Conservation (phyloP, 2,888 invertebrate genomes). For the Dascillus cervinus region DNA sequence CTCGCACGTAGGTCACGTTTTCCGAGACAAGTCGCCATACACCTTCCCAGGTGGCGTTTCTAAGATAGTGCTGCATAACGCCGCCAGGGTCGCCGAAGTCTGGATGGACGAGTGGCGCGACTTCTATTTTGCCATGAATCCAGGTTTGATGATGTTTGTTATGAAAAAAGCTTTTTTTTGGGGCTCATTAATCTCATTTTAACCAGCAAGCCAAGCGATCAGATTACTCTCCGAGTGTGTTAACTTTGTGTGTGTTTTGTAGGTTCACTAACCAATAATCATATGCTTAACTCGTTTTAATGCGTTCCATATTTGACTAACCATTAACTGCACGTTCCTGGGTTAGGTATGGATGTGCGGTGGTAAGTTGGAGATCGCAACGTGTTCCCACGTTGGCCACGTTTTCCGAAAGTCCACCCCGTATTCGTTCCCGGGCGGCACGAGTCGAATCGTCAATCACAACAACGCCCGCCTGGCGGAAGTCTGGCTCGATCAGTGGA, state of each 20-base stretch:
- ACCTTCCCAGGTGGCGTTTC: conserved; percentile 98
- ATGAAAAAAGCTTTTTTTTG: conserved; percentile 1
- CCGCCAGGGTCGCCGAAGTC: conserved; percentile 96
- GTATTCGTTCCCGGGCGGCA: conserved; percentile 97
- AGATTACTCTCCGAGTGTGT: not conserved
- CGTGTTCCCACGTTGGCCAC: conserved; percentile 93
- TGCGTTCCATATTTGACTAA: conserved; percentile 1
- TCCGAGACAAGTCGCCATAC: conserved; percentile 97
- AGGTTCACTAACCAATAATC: not conserved
- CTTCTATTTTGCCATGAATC: conserved; percentile 98
- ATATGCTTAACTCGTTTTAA: not conserved
- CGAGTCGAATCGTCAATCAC: conserved; percentile 94
- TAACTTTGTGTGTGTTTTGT: not conserved
- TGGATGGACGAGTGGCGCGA: conserved; percentile 99
- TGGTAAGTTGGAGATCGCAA: conserved; percentile 86
- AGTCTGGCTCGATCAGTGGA: conserved; percentile 99
- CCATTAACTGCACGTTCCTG: conserved; percentile 16
- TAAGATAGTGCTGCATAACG: conserved; percentile 95
- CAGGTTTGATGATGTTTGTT: conserved; percentile 71
- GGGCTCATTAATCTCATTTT: not conserved
- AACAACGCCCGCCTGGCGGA: conserved; percentile 98
- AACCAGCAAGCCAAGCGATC: not conserved
- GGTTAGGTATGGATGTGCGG: conserved; percentile 96
- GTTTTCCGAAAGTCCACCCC: conserved; percentile 97
- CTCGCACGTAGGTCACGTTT: conserved; percentile 95